Conservation (phyloP, 2,113 vertebrate genomes). For the Triplophysa dalaica region DNA sequence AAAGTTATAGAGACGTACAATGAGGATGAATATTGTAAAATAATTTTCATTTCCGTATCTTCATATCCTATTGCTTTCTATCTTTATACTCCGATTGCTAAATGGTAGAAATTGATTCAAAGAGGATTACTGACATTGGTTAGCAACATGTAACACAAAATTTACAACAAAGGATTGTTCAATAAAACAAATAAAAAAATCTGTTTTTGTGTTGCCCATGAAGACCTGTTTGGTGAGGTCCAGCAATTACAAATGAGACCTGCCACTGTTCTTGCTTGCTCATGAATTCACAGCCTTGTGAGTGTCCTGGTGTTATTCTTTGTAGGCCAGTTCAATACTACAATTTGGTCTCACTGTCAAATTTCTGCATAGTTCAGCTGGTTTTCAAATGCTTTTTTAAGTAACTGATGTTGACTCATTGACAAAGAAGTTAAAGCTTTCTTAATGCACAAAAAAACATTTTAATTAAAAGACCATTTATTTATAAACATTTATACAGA, state of each 20-base stretch:
- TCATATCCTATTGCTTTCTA: too few relatives aligned
- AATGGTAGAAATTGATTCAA: background rate
- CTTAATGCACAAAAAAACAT: background rate
- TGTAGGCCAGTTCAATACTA: constrained; percentile 9
- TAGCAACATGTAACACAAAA: background rate
- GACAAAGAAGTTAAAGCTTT: background rate
- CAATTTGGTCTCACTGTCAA: constrained; percentile 10
- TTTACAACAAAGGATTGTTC: background rate
- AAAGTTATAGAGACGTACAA: too few relatives aligned
- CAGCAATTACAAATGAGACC: constrained; percentile 19
- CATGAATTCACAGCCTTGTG: constrained; percentile 41
- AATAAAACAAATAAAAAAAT: background rate
- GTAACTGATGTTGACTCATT: background rate
- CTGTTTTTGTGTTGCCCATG: background rate
- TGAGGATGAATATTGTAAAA: too few relatives aligned
- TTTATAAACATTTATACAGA: constrained; percentile 1
- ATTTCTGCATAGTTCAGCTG: background rate
- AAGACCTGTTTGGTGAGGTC: background rate
- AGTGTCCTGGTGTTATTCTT: constrained; percentile 28
- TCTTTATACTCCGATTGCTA: too few relatives aligned
- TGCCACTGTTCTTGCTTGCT: constrained; percentile 29
- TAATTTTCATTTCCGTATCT: too few relatives aligned
- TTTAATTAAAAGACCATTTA: constrained; percentile 5
- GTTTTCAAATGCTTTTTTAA: background rate
- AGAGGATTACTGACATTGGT: background rate